Base-by-base conservation (phyloP, 2,113 vertebrate species). In the Zosterops pallidus region DNA sequence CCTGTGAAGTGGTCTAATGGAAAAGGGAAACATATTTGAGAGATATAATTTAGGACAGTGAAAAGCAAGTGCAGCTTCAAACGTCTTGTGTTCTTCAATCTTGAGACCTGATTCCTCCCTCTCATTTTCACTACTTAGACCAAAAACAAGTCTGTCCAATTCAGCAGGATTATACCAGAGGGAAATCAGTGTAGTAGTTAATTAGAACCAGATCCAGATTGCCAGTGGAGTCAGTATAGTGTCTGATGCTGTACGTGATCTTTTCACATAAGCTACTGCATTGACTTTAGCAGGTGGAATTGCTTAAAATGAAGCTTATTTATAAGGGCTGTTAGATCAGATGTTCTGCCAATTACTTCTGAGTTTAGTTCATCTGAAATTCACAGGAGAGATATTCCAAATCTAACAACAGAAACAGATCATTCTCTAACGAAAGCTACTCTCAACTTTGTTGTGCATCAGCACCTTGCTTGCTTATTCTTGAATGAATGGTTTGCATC, bases 301-400 rank as follows among this genome's bases (percentile, higher is more conserved):
- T 86, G 63, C 42, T 86, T 92, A 77, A 94, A 83, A 35, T 50
- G 46, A 76, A 47, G 62, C 18, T 80, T 35, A 80, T 82, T 86
- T 84, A 42, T 53, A 82, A 72, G 37, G 28, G 21, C 55, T 75
- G 64, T 64, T 86, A 77, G 77, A 92, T 77, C 70, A 94, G 71
- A 89, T 71, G 62, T 85, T 57, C 70, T 77, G 67, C 78, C 85
- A 92, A 85, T 81, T 95, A 86, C 87, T 87, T 91, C 87, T 83
- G 71, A 92, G 65, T n/a, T 42, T 64, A 90, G 53, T 46, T 85
- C 22, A 69, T 53, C 37, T 49, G 20, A 92, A 68, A 93, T 82
- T 69, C 78, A 76, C 55, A 49, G n/a, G 65, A 94, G 90, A 89
- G 76, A 71, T 76, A 63, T 35, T 96, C 35, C 72, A 92, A 60